These are phyloP conservation scores for Ariolimax columbianus DNA, from an alignment of 2,888 invertebrate genomes.

Conservation along the genomic window DNA sequence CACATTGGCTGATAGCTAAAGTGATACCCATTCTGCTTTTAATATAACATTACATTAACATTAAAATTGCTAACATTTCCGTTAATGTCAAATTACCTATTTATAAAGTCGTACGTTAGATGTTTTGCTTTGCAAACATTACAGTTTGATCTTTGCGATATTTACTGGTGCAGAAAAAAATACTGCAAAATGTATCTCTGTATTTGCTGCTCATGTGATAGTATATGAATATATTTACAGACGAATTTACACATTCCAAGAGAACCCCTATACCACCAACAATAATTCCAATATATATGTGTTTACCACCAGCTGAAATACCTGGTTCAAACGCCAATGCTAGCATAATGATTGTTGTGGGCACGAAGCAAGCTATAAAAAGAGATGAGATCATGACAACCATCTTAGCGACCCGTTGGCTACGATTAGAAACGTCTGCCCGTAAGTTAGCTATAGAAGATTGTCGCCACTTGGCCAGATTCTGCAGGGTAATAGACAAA, in stretches of 20 bases:
- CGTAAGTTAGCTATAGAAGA: not conserved
- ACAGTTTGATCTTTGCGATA: not conserved
- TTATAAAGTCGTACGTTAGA: too few relatives aligned
- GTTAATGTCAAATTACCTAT: too few relatives aligned
- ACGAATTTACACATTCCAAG: not conserved
- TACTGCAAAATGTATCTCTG: not conserved
- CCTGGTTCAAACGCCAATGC: not conserved
- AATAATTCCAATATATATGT: not conserved
- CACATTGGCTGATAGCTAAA: too few relatives aligned
- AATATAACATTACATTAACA: too few relatives aligned
- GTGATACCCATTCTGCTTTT: too few relatives aligned
- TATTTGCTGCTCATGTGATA: conserved; percentile 8
- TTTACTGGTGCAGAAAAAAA: not conserved
- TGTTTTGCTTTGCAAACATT: too few relatives aligned
- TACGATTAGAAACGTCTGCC: not conserved
- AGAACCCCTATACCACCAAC: not conserved
- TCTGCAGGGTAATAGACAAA: not conserved
- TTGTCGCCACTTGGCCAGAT: not conserved
- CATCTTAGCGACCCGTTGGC: not conserved
- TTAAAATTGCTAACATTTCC: too few relatives aligned
- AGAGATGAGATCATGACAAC: not conserved
- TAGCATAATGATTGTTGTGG: not conserved
- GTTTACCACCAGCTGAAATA: not conserved
- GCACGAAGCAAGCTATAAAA: not conserved
- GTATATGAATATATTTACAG: conserved; percentile 16